Evolutionary conservation across 2,113 vertebrate species (phyloP), one percentile per base, ranked within the genome.

Genomic region (Callipepla squamata): DNA sequence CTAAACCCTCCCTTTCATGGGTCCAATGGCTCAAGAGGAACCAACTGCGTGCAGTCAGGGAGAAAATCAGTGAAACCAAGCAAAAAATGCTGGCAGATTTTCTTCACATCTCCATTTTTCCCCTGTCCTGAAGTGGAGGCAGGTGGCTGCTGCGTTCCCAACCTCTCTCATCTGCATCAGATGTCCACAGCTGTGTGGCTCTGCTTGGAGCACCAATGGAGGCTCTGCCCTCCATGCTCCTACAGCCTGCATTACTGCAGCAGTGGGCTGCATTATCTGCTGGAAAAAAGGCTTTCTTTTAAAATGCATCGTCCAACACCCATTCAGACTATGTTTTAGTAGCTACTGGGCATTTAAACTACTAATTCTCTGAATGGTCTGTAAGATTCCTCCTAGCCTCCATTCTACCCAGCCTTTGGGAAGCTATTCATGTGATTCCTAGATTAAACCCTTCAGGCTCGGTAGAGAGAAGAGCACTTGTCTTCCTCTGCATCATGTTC

Each of bases 401-500:
- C 28, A 2, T 16, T 9, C 16, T 55, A n/a, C 13, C 17, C 50
- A 38, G 89, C 72, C 76, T 58, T 34, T 0, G 1, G 80, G 40
- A 85, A 76, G 74, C 62, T 7, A 69, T 85, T 53, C 30, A 2
- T n/a, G 50, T 77, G 83, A 63, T 0, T 5, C 30, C 23, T 5
- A 26, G 55, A 18, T 59, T 74, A 40, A 42, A 75, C 69, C 66
- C 53, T 3, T 38, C 13, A 8, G 76, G 5, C 68, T 57, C 92
- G 65, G 69, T 89, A 68, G 80, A 63, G 85, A 88, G 73, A 8
- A 45, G 32, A 11, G 13, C 66, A 2, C 86, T 90, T 89, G 83
- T 93, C 53, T 32, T 72, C 77, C 77, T 45, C 70, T 69, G 87
- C 80, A 96, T 76, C 53, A 25, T 58, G 16, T 89, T 86, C 86